A percentile compares a stretch with the other conserved stretches of the same genome.
These are phyloP conservation scores for Stegophylla sp. DNA, from an alignment of 2,888 invertebrate genomes.

Conservation along the genomic window DNA sequence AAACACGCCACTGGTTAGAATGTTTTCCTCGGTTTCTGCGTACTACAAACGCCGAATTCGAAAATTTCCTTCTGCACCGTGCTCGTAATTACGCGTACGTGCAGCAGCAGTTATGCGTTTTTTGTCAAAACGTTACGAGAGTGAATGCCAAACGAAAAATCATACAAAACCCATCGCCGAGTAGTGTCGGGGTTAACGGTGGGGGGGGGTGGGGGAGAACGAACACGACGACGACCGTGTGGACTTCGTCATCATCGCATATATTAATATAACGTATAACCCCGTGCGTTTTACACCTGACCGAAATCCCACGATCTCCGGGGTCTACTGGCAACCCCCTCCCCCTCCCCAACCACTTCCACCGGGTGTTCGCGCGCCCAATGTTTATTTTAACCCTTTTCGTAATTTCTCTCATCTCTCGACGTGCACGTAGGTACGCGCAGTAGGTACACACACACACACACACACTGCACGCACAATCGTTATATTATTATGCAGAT, in stretches of 20 bases:
- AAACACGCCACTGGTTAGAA: too few relatives aligned
- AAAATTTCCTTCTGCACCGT: too few relatives aligned
- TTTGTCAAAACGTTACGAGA: too few relatives aligned
- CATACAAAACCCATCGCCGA: too few relatives aligned
- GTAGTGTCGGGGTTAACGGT: not conserved
- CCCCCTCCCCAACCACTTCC: too few relatives aligned
- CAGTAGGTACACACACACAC: not conserved
- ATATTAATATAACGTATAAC: too few relatives aligned
- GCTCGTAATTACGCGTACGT: too few relatives aligned
- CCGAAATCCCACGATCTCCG: conserved; percentile 48
- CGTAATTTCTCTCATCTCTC: conserved; percentile 24
- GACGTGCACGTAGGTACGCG: not conserved
- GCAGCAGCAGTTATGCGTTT: too few relatives aligned
- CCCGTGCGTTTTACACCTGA: conserved; percentile 45
- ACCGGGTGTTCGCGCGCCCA: too few relatives aligned
- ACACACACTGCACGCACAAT: not conserved
- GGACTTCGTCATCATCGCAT: not conserved
- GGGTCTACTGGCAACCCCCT: not conserved
- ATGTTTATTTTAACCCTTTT: conserved; percentile 55
- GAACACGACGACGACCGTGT: not conserved
- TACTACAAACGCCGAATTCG: too few relatives aligned
- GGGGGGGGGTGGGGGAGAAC: not conserved
- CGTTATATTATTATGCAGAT: conserved; percentile 41
- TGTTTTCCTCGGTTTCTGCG: too few relatives aligned
- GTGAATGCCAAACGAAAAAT: too few relatives aligned